A percentile compares a stretch with the other conserved stretches of the same genome.
phyloP scores from a whole-genome alignment of 2,888 invertebrate species.

The Drosophila picticornis region DNA sequence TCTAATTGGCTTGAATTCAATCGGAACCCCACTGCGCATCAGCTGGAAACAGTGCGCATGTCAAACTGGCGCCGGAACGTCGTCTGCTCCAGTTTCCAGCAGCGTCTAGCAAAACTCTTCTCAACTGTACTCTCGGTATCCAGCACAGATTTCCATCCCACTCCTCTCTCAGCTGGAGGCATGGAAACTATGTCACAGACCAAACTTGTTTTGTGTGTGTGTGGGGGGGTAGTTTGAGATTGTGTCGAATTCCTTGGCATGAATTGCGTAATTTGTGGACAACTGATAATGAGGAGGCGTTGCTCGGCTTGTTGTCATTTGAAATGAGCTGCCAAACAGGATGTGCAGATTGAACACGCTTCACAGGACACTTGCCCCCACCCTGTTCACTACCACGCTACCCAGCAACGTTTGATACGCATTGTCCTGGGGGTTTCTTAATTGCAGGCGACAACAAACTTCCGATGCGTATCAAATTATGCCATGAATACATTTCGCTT shows the following conservation, averaged over 20 bases:
- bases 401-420: constrained; percentile 4
- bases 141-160: constrained; percentile 28
- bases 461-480: constrained; percentile 73
- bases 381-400: too few relatives aligned
- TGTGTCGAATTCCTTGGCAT: constrained; percentile 43
- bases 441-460: constrained; percentile 56
- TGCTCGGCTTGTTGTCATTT: constrained; percentile 28
- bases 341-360: constrained; percentile 70
- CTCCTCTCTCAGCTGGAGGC: neutral
- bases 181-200: constrained; percentile 68
- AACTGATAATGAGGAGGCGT: constrained; percentile 70
- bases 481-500: constrained; percentile 29
- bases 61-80: constrained; percentile 78
- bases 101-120: constrained; percentile 34
- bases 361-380: constrained; percentile 33
- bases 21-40: constrained; percentile 48
- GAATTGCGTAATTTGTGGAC: constrained; percentile 69
- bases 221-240: constrained; percentile 5
- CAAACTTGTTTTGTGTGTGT: neutral
- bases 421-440: constrained; percentile 38
- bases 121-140: constrained; percentile 26
- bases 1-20: constrained; percentile 66
- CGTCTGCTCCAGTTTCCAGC: constrained; percentile 79
- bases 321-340: constrained; percentile 54
- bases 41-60: constrained; percentile 63